Conservation (phyloP, 2,113 vertebrate species). For the Leucopsar rothschildi region DNA sequence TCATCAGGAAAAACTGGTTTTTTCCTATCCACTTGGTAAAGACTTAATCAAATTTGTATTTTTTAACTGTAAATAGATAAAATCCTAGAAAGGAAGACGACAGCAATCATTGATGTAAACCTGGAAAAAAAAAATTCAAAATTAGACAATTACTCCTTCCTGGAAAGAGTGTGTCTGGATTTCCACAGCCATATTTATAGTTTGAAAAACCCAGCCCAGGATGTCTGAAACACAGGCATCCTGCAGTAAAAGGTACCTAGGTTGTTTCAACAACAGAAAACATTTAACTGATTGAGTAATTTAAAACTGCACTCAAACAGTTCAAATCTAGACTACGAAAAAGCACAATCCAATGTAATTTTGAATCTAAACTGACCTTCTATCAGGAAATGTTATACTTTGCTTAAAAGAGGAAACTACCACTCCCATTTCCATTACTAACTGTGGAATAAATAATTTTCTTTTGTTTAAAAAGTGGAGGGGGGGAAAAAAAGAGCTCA, state of each 20-base stretch:
- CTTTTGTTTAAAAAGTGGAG: background rate
- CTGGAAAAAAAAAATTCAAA: background rate
- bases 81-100: background rate
- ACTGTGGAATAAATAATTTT: background rate
- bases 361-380: background rate
- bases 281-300: background rate
- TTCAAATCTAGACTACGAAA: background rate
- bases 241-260: background rate
- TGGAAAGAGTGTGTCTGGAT: background rate
- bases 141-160: background rate
- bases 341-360: background rate
- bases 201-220: background rate
- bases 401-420: conserved; percentile 2
- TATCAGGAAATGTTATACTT: background rate
- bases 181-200: background rate
- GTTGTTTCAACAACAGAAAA: background rate
- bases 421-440: conserved; percentile 2
- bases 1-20: background rate
- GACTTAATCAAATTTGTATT: background rate
- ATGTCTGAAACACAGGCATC: background rate
- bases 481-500: background rate
- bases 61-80: background rate
- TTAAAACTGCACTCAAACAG: background rate
- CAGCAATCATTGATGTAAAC: background rate
- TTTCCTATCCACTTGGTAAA: background rate